Percentiles rank a stretch among this genome's conserved stretches.
Evolutionary conservation across 2,888 invertebrate genomes (phyloP).

Genomic region (Phasia obesa): DNA sequence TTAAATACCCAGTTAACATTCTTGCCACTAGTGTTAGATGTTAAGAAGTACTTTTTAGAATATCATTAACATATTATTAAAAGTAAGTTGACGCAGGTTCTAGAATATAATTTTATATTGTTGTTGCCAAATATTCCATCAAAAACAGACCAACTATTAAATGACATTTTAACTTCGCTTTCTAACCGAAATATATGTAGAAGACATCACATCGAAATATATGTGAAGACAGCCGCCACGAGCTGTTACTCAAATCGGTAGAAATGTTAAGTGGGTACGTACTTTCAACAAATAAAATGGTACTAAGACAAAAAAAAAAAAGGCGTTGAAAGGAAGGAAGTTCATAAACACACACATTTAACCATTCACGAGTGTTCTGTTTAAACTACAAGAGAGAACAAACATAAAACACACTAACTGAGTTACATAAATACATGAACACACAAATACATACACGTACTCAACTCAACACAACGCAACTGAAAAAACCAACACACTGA

Average conservation of each 20-base stretch:
- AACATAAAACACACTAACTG: background rate
- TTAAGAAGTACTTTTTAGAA: background rate
- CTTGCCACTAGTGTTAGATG: background rate
- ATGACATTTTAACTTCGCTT: too few relatives aligned
- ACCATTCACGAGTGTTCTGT: background rate
- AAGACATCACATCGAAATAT: too few relatives aligned
- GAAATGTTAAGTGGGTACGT: conserved; percentile 14
- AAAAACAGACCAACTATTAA: too few relatives aligned
- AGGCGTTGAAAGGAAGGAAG: conserved; percentile 53
- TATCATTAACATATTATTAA: background rate
- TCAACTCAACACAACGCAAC: conserved; percentile 28
- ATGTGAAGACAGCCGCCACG: too few relatives aligned
- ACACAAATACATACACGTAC: background rate
- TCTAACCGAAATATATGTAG: too few relatives aligned
- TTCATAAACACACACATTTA: conserved; percentile 27
- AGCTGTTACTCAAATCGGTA: background rate
- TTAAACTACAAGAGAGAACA: conserved; percentile 15
- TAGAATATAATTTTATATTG: too few relatives aligned
- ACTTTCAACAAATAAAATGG: conserved; percentile 23
- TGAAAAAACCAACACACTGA: conserved; percentile 29
- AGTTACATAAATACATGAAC: background rate
- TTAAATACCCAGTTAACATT: conserved; percentile 6
- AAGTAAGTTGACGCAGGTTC: too few relatives aligned
- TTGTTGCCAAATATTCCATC: too few relatives aligned
- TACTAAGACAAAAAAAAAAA: conserved; percentile 39